Evolutionary conservation across 2,797 vertebrate genomes (phyloP).

Genomic region (Synaphobranchus kaupii): DNA sequence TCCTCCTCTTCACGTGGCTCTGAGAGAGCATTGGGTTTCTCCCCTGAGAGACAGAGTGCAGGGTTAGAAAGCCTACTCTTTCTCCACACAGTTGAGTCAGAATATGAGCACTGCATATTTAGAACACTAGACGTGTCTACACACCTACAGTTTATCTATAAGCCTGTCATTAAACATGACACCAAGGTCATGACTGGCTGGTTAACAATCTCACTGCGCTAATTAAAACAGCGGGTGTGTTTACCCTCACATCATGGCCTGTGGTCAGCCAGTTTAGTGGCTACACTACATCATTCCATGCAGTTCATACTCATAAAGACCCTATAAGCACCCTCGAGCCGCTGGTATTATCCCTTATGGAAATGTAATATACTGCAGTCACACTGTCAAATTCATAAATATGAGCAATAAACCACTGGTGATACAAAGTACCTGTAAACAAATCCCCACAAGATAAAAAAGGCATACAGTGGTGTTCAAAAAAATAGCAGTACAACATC

Average conservation of each 20-base stretch:
- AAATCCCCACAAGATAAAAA: neutral
- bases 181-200: neutral
- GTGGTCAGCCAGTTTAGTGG: neutral
- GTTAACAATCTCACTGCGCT: neutral
- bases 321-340: no score
- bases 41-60: slow-evolving; percentile 49
- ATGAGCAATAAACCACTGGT: no score
- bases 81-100: neutral
- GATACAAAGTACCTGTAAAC: neutral
- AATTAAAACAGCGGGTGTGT: neutral
- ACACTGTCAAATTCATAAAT: no score
- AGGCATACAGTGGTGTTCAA: no score
- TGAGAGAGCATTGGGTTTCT: slow-evolving; percentile 71
- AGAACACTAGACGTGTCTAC: neutral
- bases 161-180: neutral
- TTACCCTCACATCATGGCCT: neutral
- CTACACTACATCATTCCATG: neutral
- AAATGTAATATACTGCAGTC: no score
- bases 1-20: slow-evolving; percentile 81
- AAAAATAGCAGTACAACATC: no score
- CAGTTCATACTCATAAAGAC: no score
- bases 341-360: neutral
- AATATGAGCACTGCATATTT: neutral
- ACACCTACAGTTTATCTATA: neutral
- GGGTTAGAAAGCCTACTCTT: neutral